phyloP scores from a whole-genome alignment of 2,113 vertebrate species.

The Cebus imitator region DNA sequence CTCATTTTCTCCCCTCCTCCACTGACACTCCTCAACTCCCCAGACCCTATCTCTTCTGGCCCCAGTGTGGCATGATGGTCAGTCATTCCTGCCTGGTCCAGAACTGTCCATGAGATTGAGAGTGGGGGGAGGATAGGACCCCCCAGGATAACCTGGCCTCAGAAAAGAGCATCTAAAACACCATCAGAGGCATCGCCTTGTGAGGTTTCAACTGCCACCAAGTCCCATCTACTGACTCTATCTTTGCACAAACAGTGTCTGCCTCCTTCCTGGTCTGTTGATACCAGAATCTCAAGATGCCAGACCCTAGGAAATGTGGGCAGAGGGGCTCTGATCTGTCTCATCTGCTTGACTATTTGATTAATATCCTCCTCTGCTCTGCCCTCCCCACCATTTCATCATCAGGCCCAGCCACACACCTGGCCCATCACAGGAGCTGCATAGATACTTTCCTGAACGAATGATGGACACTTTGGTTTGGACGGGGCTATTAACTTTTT shows the following conservation, averaged over 20 bases:
- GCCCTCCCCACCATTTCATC: neutral
- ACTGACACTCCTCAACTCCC: neutral
- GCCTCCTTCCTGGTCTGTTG: neutral
- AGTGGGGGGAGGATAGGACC: neutral
- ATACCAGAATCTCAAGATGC: neutral
- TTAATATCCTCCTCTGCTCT: neutral
- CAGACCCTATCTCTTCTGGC: neutral
- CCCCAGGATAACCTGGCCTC: neutral
- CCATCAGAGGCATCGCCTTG: neutral
- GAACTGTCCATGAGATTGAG: neutral
- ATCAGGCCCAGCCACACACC: neutral
- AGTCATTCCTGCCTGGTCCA: neutral
- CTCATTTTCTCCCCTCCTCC: neutral
- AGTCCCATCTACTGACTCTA: neutral
- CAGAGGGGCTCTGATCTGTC: neutral
- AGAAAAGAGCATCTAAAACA: neutral
- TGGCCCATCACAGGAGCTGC: fast-evolving
- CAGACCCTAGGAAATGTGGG: neutral
- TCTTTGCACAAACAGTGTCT: neutral
- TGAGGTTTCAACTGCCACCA: neutral
- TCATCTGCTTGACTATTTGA: neutral
- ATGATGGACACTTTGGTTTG: neutral
- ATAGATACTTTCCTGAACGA: neutral
- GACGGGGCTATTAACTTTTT: neutral
- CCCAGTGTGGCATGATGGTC: neutral